Conservation (phyloP, 2,113 vertebrate genomes). For the Dryoscopus gambensis region DNA sequence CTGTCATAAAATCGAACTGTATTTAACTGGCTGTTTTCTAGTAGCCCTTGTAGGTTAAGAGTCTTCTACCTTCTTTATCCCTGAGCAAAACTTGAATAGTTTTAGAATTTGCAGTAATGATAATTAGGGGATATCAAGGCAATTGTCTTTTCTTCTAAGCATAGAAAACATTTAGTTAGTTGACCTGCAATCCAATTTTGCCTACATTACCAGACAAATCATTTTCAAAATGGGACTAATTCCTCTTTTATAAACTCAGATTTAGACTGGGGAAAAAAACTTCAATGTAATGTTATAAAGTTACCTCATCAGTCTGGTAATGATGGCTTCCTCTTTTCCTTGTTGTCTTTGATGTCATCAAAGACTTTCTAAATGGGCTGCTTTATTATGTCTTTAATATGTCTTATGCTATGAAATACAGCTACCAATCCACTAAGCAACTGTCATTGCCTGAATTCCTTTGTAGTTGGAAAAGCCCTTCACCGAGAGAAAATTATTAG, state of each 20-base stretch:
- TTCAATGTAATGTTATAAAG: not conserved
- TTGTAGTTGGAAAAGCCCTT: not conserved
- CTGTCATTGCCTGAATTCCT: not conserved
- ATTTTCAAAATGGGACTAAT: slow-evolving; percentile 2
- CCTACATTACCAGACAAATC: not conserved
- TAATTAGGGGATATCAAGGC: not conserved
- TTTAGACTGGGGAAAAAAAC: not conserved
- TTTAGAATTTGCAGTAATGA: not conserved
- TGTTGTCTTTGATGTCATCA: not conserved
- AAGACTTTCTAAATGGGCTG: not conserved
- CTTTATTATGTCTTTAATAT: not conserved
- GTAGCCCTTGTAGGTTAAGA: not conserved
- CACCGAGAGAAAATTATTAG: not conserved
- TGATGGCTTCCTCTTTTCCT: not conserved
- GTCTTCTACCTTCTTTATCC: not conserved
- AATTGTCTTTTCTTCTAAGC: not conserved
- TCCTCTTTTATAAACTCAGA: not conserved
- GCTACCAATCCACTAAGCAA: not conserved
- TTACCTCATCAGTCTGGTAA: not conserved
- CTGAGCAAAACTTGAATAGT: not conserved
- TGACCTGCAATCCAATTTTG: not conserved
- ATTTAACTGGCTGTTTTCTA: not conserved
- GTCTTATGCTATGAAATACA: not conserved
- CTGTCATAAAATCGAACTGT: not conserved
- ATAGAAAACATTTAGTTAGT: not conserved